A percentile compares a stretch with the other conserved stretches of the same genome.
phyloP scores from a whole-genome alignment of 2,113 vertebrate species.

The Pterocles burchelli region DNA sequence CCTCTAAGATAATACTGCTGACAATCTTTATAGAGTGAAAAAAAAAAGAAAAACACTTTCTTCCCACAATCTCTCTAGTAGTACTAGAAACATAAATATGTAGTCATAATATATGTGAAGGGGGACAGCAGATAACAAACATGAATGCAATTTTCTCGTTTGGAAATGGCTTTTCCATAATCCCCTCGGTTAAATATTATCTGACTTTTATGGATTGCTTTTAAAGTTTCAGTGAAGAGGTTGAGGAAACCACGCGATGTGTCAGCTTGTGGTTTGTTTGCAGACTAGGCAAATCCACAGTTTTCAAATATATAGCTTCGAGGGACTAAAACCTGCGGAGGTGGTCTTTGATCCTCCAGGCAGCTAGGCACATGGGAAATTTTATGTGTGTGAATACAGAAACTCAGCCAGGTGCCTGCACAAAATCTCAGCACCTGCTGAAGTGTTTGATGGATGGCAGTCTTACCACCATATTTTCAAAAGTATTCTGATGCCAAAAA shows the following conservation, averaged over 20 bases:
- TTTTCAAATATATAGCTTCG: slow-evolving; percentile 48
- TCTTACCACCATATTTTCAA: slow-evolving; percentile 56
- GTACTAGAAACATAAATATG: slow-evolving; percentile 36
- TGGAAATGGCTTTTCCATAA: slow-evolving; percentile 42
- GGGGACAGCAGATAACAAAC: slow-evolving; percentile 2
- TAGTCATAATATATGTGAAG: not conserved
- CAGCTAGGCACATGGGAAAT: slow-evolving; percentile 16
- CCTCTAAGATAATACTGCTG: slow-evolving; percentile 14
- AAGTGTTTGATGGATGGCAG: slow-evolving; percentile 59
- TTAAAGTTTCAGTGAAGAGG: slow-evolving; percentile 7
- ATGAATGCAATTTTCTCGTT: slow-evolving; percentile 17
- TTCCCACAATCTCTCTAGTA: not conserved
- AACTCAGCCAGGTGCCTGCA: slow-evolving; percentile 46
- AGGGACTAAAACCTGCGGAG: slow-evolving; percentile 39
- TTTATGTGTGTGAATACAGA: slow-evolving; percentile 19
- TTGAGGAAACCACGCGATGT: not conserved
- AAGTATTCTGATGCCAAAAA: slow-evolving; percentile 47
- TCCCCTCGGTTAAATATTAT: slow-evolving; percentile 1
- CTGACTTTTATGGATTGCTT: not conserved
- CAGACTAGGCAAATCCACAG: slow-evolving; percentile 7
- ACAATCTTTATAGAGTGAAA: not conserved
- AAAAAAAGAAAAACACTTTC: not conserved
- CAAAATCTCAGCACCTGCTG: slow-evolving; percentile 62
- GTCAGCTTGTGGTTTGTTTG: slow-evolving; percentile 4
- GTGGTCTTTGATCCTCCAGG: slow-evolving; percentile 41